Percentiles rank a stretch among this genome's conserved stretches.
These are phyloP conservation scores for Rotaria macrura DNA, from an alignment of 2,888 invertebrate genomes.

Conservation along the genomic window DNA sequence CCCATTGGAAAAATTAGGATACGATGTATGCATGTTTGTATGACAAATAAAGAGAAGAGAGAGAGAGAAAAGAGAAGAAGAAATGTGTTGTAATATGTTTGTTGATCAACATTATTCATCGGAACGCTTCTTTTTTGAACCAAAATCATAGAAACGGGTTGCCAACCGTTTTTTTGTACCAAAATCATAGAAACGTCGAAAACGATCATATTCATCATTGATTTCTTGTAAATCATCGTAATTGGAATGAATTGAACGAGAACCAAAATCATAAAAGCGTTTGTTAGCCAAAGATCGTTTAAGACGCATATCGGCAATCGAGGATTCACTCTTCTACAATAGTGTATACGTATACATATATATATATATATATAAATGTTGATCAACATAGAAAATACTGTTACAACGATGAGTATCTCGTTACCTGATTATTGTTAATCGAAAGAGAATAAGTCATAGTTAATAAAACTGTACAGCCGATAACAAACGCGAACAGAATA, in stretches of 20 bases:
- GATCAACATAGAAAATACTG: no score
- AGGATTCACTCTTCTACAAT: background rate
- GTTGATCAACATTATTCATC: background rate
- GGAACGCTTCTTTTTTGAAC: background rate
- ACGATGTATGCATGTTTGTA: background rate
- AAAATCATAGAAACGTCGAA: slow-evolving; percentile 3
- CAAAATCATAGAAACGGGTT: background rate
- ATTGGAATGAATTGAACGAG: background rate
- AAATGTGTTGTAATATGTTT: background rate
- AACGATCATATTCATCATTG: background rate
- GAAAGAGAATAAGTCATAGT: background rate
- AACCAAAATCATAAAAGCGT: background rate
- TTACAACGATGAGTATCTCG: background rate
- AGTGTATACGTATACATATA: background rate
- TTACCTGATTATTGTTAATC: background rate
- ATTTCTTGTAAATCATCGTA: background rate
- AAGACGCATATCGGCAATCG: background rate
- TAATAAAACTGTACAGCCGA: background rate
- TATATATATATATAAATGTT: background rate
- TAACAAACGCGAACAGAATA: background rate
- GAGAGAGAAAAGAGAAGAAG: background rate
- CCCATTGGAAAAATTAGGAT: background rate
- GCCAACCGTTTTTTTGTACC: background rate
- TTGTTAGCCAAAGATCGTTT: background rate
- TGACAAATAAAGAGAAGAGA: background rate